Percentiles rank a stretch among this genome's conserved stretches.
These are phyloP conservation scores for Pemphredon lugubris DNA, from an alignment of 2,888 invertebrate species.

Conservation along the genomic window DNA sequence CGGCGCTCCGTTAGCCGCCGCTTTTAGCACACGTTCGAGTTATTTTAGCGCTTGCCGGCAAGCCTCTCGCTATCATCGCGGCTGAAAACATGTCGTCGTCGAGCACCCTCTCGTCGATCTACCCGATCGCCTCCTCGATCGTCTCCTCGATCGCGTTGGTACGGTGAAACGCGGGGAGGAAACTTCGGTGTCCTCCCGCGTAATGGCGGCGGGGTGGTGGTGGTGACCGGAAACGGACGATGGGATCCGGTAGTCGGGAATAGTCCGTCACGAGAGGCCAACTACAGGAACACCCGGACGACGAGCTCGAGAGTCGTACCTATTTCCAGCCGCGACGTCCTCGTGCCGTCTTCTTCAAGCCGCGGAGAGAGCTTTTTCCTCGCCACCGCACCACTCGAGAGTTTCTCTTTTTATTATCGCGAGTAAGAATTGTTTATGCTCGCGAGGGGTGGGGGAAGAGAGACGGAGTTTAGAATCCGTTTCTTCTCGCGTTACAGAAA, in stretches of 20 bases:
- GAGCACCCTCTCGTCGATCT: constrained; percentile 37
- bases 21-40: constrained; percentile 79
- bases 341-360: constrained; percentile 31
- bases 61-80: constrained; percentile 69
- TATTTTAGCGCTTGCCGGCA: constrained; percentile 78
- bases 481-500: no score
- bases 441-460: no score
- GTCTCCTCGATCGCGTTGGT: no score
- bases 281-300: constrained; percentile 47
- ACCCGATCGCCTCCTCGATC: no score
- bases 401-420: no score
- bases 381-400: no score
- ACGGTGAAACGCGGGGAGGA: no score
- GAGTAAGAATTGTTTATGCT: no score
- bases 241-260: no score
- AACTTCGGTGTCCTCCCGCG: neutral
- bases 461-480: no score
- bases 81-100: constrained; percentile 65
- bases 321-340: constrained; percentile 62
- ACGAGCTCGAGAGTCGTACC: constrained; percentile 64
- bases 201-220: no score
- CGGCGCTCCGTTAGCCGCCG: constrained; percentile 75
- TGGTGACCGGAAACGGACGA: no score
- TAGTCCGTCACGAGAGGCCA: neutral
- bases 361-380: neutral